Conservation (phyloP, 2,797 vertebrate genomes). For the Cyclura pinguis region DNA sequence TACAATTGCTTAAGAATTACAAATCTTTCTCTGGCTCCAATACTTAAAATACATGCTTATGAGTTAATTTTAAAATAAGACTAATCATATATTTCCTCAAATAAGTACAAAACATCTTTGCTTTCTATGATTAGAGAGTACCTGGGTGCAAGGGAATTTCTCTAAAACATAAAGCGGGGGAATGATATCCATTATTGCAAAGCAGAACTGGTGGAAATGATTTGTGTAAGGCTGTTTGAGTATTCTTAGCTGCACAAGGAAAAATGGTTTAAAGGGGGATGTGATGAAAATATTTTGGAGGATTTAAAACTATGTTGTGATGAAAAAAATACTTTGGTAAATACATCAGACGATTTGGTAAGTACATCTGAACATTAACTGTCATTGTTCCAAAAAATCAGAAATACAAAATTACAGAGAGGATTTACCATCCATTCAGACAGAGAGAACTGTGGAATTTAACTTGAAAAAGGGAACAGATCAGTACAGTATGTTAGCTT, state of each 20-base stretch:
- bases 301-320: constrained; percentile 17
- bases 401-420: neutral
- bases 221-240: constrained; percentile 14
- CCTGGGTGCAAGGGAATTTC: neutral
- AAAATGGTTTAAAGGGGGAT: neutral
- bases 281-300: constrained; percentile 19
- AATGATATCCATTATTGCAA: neutral
- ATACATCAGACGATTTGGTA: neutral
- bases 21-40: neutral
- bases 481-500: neutral
- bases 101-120: constrained; percentile 9
- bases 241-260: neutral
- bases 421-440: neutral
- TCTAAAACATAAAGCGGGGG: neutral
- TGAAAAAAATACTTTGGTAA: neutral
- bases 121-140: neutral
- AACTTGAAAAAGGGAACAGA: constrained; percentile 10
- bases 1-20: neutral
- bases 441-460: constrained; percentile 4
- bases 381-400: neutral
- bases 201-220: constrained; percentile 17
- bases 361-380: constrained; percentile 1
- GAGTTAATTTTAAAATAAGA: neutral
- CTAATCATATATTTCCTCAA: neutral
- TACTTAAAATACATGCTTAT: neutral